A percentile compares a stretch with the other conserved stretches of the same genome.
Conservation (phyloP, 2,113 vertebrate genomes). For the Leptobrachium leishanense region DNA sequence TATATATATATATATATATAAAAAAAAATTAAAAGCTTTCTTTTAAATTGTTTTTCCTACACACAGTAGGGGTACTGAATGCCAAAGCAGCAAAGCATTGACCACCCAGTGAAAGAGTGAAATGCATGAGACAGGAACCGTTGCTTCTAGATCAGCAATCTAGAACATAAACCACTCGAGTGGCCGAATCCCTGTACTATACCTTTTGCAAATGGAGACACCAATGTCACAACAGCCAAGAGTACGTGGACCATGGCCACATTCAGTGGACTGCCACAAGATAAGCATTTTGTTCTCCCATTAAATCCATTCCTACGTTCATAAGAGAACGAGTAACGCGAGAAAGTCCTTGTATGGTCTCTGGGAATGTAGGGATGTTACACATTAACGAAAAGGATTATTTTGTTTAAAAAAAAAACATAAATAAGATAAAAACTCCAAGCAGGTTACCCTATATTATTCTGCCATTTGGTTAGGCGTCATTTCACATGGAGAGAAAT, state of each 20-base stretch:
- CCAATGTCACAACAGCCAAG: slow-evolving; percentile 1
- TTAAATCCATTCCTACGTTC: background rate
- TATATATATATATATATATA: slow-evolving; percentile 57
- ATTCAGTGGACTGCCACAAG: background rate
- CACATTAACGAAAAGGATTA: slow-evolving; percentile 19
- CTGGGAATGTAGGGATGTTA: slow-evolving; percentile 70
- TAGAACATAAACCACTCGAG: slow-evolving; percentile 4
- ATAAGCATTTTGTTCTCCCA: background rate
- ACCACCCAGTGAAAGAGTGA: slow-evolving; percentile 79
- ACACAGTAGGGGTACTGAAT: slow-evolving; percentile 83
- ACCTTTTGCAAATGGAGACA: background rate
- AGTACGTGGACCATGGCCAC: background rate
- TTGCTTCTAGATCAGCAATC: background rate
- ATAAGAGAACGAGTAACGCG: background rate
- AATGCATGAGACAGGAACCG: slow-evolving; percentile 64
- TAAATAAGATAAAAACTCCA: slow-evolving; percentile 53
- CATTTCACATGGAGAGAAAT: slow-evolving; percentile 62
- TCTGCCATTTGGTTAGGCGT: slow-evolving; percentile 63
- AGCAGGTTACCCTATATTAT: slow-evolving; percentile 55
- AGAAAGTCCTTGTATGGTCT: slow-evolving; percentile 49
- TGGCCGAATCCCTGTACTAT: background rate
- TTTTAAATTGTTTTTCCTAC: slow-evolving; percentile 86
- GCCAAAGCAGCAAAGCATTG: slow-evolving; percentile 75
- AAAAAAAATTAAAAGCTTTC: slow-evolving; percentile 74
- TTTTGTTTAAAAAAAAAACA: background rate